Evolutionary conservation across 2,797 vertebrate species (phyloP).

Genomic region (Phylloscopus collybita): DNA sequence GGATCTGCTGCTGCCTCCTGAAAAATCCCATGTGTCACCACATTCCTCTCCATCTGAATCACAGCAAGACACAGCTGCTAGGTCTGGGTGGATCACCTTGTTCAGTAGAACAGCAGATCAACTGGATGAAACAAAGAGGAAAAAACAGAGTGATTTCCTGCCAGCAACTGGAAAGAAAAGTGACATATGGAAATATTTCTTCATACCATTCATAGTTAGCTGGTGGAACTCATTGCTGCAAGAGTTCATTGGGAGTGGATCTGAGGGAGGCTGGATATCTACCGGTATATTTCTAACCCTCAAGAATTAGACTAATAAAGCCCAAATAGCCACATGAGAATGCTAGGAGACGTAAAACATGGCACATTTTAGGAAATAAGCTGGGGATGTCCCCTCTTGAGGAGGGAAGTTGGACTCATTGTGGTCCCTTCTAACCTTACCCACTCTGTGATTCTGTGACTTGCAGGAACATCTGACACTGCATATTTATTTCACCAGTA

Average conservation of each 20-base stretch:
- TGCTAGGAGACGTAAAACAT: neutral
- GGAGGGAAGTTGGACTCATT: neutral
- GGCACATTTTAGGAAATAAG: neutral
- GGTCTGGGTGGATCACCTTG: slow-evolving; percentile 30
- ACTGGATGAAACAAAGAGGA: neutral
- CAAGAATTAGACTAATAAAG: neutral
- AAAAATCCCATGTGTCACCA: neutral
- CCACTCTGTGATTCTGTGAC: neutral
- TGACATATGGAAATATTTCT: neutral
- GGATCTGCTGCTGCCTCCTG: neutral
- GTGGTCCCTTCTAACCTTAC: neutral
- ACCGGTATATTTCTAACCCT: neutral
- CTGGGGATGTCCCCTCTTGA: neutral
- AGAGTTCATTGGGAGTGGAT: neutral
- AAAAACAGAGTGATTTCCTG: slow-evolving; percentile 7
- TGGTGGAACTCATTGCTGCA: neutral
- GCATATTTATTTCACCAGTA: neutral
- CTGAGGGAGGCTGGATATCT: neutral
- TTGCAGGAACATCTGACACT: neutral
- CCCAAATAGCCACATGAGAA: neutral
- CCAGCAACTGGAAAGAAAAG: neutral
- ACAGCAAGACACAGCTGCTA: slow-evolving; percentile 8
- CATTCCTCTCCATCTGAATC: slow-evolving; percentile 35
- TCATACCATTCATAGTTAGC: neutral
- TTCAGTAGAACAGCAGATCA: neutral